Base-by-base conservation (phyloP, 2,888 invertebrate species). In the Zygaena filipendulae region DNA sequence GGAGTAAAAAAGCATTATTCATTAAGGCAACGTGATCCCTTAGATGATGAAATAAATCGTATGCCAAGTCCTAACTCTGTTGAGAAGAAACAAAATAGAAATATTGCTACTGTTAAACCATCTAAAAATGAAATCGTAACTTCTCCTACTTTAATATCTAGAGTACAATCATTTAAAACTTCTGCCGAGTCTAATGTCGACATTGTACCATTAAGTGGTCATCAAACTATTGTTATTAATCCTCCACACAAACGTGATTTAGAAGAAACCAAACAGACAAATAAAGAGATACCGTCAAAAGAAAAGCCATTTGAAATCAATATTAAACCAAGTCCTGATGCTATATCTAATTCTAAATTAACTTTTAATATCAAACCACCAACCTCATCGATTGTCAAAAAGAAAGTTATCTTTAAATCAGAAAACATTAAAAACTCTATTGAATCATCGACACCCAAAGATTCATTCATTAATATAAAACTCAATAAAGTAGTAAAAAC, bases 141-240 rank as follows among this genome's bases (percentile, higher is more conserved):
- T 45, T 58, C 53, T 13, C 56, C 63, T 33, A 62, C 67, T n/a
- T 52, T 79, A 26, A 39, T 77, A 37, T 69, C 75, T 14, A 51
- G 77, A 42, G 75, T 77, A 3, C 77, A 77, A 42, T 75, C 77
- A 19, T 79, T 79, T 33, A 79, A 79, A 47, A 74, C 75, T 34
- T 63, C 69, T 3, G 62, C 69, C n/a, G 69, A 75, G 37, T 70
- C 74, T n/a, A 72, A 67, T 41, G 70, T 81, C 34, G 60, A 71
- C 30, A 64, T 81, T 27, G 60, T 81, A 21, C 81, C 81, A 23
- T 48, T 81, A 35, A 81, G 81, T 42, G 80, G 81, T 24, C 80
- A 81, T 47, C 81, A 81, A 60, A 81, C 81, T n/a, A 72, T 81
- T 41, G 69, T 81, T 13, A 71, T 80, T 31, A 63, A 80, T 52